phyloP scores from a whole-genome alignment of 2,797 vertebrate genomes.

The Decapterus maruadsi region DNA sequence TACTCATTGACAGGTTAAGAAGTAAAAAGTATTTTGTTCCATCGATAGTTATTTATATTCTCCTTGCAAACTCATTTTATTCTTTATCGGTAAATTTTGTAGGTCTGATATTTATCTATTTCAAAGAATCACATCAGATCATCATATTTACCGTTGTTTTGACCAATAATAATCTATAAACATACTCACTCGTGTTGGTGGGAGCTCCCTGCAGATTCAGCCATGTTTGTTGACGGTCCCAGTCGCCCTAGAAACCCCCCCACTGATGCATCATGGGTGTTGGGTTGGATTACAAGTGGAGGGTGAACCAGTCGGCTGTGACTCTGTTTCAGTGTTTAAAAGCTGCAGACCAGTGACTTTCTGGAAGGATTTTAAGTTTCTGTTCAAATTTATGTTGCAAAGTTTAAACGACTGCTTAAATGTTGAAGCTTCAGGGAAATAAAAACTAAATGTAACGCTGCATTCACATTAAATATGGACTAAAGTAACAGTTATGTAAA shows the following conservation, averaged over 20 bases:
- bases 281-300: conserved; percentile 42
- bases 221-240: conserved; percentile 53
- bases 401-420: too few species aligned
- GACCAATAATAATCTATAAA: not conserved
- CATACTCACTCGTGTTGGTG: conserved; percentile 55
- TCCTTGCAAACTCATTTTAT: not conserved
- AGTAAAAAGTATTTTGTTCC: not conserved
- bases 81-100: not conserved
- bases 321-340: not conserved
- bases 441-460: too few species aligned
- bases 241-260: conserved; percentile 62
- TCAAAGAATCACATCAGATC: not conserved
- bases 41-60: not conserved
- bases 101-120: too few species aligned
- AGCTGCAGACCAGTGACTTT: too few species aligned
- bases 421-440: too few species aligned
- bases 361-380: too few species aligned
- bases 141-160: too few species aligned
- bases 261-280: conserved; percentile 62
- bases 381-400: too few species aligned
- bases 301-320: not conserved
- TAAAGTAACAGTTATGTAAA: too few species aligned
- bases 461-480: too few species aligned
- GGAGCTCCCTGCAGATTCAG: conserved; percentile 31
- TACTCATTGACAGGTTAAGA: not conserved